Evolutionary conservation across 2,797 vertebrate genomes (phyloP).

Genomic region (Malurus leucopterus): DNA sequence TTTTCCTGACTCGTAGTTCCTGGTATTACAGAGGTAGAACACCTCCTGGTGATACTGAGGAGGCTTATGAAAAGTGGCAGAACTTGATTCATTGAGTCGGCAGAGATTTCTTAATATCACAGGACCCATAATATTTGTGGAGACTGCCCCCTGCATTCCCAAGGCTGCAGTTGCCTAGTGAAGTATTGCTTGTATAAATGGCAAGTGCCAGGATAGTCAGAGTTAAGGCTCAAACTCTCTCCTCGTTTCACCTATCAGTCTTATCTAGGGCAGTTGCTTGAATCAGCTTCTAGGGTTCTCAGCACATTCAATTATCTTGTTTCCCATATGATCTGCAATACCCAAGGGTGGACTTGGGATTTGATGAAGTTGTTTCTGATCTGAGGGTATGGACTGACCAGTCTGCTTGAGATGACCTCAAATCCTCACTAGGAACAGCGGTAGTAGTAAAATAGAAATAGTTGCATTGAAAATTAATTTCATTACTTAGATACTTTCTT

Average conservation of each 20-base stretch:
- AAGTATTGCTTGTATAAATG: not conserved
- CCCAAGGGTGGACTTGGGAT: slow-evolving; percentile 31
- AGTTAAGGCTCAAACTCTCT: slow-evolving; percentile 37
- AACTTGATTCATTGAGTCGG: not conserved
- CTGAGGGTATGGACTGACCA: slow-evolving; percentile 50
- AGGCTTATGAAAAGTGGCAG: not conserved
- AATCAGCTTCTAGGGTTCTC: slow-evolving; percentile 48
- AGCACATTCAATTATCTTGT: slow-evolving; percentile 58
- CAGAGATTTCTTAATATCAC: not conserved
- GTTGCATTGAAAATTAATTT: slow-evolving; percentile 29
- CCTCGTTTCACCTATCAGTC: not conserved
- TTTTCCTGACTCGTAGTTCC: not conserved
- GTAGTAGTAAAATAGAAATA: slow-evolving; percentile 3
- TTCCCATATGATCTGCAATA: slow-evolving; percentile 47
- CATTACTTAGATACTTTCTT: not conserved
- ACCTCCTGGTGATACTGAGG: not conserved
- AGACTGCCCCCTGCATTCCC: not conserved
- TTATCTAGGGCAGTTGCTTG: slow-evolving; percentile 52
- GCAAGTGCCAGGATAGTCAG: not conserved
- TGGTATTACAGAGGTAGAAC: not conserved
- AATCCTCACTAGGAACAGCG: not conserved
- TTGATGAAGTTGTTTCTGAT: slow-evolving; percentile 62
- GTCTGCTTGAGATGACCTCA: slow-evolving; percentile 24
- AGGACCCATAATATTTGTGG: not conserved
- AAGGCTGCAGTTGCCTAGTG: not conserved